Conservation (phyloP, 2,113 vertebrate genomes). For the Pseudopipra pipra region DNA sequence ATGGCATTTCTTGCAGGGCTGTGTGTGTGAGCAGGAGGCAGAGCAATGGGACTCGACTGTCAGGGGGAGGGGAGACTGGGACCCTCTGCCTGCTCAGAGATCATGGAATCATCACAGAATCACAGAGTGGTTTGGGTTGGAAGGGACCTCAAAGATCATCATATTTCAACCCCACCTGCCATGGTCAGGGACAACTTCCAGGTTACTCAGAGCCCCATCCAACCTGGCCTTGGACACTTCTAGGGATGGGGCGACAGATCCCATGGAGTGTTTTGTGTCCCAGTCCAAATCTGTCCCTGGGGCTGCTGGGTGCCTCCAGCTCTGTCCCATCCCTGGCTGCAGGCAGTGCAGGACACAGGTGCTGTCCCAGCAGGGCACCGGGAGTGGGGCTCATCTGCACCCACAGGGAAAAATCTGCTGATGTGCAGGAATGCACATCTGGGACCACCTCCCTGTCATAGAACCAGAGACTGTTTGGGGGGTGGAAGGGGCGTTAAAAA, state of each 20-base stretch:
- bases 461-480: not conserved
- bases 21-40: rapidly evolving
- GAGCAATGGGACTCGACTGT: not conserved
- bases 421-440: no score
- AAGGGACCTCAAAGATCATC: not conserved
- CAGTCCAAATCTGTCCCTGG: not conserved
- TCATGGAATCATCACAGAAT: not conserved
- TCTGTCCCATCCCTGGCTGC: not conserved
- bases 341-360: not conserved
- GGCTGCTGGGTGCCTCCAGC: not conserved
- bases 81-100: not conserved
- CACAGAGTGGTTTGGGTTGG: not conserved
- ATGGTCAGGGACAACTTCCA: not conserved
- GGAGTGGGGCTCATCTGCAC: not conserved
- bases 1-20: not conserved
- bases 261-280: rapidly evolving
- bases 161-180: not conserved
- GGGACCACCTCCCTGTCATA: rapidly evolving
- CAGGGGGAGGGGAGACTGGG: not conserved
- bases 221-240: not conserved
- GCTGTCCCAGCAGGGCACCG: not conserved
- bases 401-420: rapidly evolving
- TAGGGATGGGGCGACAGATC: not conserved
- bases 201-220: not conserved
- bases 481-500: not conserved